phyloP scores from a whole-genome alignment of 2,888 invertebrate species.

The Chrysolina americana region DNA sequence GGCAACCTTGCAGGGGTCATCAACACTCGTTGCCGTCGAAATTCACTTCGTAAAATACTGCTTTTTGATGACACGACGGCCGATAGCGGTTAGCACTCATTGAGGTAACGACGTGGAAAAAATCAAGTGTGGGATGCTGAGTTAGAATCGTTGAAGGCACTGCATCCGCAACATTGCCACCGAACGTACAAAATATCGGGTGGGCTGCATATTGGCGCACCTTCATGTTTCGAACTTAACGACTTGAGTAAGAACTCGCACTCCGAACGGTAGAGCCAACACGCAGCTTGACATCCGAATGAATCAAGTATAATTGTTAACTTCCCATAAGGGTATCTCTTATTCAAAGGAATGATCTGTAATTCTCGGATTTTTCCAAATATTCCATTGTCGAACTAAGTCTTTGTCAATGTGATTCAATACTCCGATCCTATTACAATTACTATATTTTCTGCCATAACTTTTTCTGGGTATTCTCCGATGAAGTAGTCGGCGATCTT shows the following conservation, averaged over 20 bases:
- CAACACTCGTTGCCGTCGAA: constrained; percentile 21
- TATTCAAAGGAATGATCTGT: too few relatives aligned
- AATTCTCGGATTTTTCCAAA: too few relatives aligned
- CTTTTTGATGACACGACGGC: constrained; percentile 13
- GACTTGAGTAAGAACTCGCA: not conserved
- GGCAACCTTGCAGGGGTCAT: constrained; percentile 27
- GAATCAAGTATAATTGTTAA: not conserved
- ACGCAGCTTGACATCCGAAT: not conserved
- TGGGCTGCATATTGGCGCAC: constrained; percentile 18
- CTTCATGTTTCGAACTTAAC: constrained; percentile 1
- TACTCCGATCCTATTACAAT: too few relatives aligned
- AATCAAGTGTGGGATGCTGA: constrained; percentile 20
- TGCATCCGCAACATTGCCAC: constrained; percentile 21
- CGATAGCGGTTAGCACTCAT: constrained; percentile 8
- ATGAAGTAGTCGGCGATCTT: too few relatives aligned
- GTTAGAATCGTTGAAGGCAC: constrained; percentile 13
- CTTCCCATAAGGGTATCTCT: not conserved
- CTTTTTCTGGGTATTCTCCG: too few relatives aligned
- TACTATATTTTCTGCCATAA: too few relatives aligned
- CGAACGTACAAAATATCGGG: constrained; percentile 1
- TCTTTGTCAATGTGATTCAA: too few relatives aligned
- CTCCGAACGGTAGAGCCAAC: not conserved
- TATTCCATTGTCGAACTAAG: too few relatives aligned
- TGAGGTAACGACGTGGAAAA: constrained; percentile 16
- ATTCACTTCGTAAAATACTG: constrained; percentile 14